Evolutionary conservation across 2,113 vertebrate species (phyloP).

Genomic region (Galbula dea): DNA sequence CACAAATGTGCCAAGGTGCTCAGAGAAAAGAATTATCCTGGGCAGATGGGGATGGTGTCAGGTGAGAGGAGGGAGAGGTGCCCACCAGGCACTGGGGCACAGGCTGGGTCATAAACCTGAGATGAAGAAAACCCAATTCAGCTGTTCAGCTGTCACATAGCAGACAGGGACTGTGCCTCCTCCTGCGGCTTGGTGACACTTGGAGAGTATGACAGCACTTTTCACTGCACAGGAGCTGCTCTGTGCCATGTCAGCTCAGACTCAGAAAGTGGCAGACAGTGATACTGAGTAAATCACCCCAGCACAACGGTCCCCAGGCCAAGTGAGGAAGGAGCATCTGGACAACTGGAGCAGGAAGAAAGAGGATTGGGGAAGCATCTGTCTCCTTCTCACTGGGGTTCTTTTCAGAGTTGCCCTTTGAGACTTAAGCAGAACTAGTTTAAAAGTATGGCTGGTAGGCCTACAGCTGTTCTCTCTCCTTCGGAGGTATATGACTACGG

Average conservation of each 20-base stretch:
- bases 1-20: neutral
- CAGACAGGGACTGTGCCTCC: neutral
- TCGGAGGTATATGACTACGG: rapidly evolving
- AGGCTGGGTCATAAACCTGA: neutral
- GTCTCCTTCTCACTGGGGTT: neutral
- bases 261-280: neutral
- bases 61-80: neutral
- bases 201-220: neutral
- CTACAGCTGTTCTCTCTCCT: neutral
- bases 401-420: neutral
- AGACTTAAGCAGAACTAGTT: neutral
- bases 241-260: neutral
- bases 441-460: neutral
- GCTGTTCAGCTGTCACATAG: neutral
- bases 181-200: neutral
- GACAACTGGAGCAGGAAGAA: neutral
- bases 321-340: neutral
- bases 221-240: neutral
- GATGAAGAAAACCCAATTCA: neutral
- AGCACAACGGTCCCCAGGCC: neutral
- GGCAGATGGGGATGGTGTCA: neutral
- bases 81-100: neutral
- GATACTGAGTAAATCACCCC: neutral
- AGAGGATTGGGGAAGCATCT: neutral
- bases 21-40: neutral